Evolutionary conservation across 2,113 vertebrate species (phyloP), one percentile per base, ranked within the genome.

Genomic region (Hucho hucho): DNA sequence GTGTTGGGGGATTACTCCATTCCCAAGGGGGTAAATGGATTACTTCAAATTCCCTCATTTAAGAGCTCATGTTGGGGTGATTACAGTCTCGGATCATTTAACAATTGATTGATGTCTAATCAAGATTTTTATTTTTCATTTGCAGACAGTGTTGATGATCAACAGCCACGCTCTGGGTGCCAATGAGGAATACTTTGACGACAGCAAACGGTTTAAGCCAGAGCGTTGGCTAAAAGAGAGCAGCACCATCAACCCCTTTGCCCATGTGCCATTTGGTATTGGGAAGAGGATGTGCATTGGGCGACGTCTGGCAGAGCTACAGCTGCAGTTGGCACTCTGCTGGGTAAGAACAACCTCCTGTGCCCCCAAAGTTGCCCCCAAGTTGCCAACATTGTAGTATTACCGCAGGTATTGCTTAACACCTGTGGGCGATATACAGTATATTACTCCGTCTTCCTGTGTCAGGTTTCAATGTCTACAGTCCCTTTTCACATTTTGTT

Each of bases 261-360:
- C 96, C 0, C 92, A 98, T 0, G 90, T 97, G 4, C 98, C 98
- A 0, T 99, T 99, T 13, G 98, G 98, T 1, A 74, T 97, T 0
- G 98, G 98, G 9, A 97, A 95, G 69, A 93, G 98, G 79, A 98
- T 98, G 97, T 99, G 98, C 81, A 90, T 99, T 0, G 98, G 98
- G 0, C 93, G 96, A 1, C 94, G 93, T 3, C 75, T 94, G 73
- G 93, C 93, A 0, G 93, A 94, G 84, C 87, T 94, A 14, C 93
- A 94, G 88, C 87, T 94, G 63, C 91, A 92, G 74, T 80, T 98
- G 0, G 20, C 91, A 20, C 86, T 94, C 78, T 93, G 92, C 82
- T 94, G 93, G 93, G 93, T 94, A 89, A 59, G 89, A 18, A 47
- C 2, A 46, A 22, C 7, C 22, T n/a, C 7, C 1, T n/a, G 12